Conservation (phyloP, 2,797 vertebrate species). For the Takifugu rubripes region DNA sequence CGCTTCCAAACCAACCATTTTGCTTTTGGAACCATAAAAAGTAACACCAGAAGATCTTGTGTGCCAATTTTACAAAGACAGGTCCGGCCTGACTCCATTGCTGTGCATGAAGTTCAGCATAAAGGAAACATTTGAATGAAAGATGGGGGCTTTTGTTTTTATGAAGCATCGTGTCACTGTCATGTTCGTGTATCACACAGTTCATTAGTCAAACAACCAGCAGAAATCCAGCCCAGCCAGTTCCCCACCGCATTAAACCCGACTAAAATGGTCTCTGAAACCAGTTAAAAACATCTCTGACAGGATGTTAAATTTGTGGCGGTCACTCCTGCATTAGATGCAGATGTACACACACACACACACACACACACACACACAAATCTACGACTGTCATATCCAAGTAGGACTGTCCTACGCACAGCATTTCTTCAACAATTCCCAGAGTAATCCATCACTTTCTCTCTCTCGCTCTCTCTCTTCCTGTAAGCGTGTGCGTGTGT, state of each 20-base stretch:
- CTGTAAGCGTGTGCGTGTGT: conserved; percentile 19
- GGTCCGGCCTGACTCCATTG: conserved; percentile 7
- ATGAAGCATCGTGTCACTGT: neutral
- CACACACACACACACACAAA: conserved; percentile 25
- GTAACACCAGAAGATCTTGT: neutral
- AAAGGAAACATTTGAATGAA: conserved; percentile 1
- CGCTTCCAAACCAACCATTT: conserved; percentile 19
- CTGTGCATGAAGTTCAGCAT: conserved; percentile 1
- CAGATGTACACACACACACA: neutral
- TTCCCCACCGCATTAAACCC: conserved; percentile 3
- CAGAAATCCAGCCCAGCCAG: conserved; percentile 2
- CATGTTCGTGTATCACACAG: conserved; percentile 1
- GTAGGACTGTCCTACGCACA: conserved; percentile 39
- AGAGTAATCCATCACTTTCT: conserved; percentile 58
- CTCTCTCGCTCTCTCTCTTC: conserved; percentile 15
- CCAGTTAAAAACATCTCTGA: conserved; percentile 13
- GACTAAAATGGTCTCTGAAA: conserved; percentile 18
- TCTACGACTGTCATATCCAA: conserved; percentile 53
- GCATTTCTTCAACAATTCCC: conserved; percentile 57
- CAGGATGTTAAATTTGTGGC: conserved; percentile 11
- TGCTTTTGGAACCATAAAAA: conserved; percentile 15
- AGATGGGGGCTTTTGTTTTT: no score
- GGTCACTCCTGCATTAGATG: conserved; percentile 31
- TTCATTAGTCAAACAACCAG: conserved; percentile 24
- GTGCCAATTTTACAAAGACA: conserved; percentile 7